A percentile compares a stretch with the other conserved stretches of the same genome.
Conservation (phyloP, 2,888 invertebrate species). For the Xestia c-nigrum region DNA sequence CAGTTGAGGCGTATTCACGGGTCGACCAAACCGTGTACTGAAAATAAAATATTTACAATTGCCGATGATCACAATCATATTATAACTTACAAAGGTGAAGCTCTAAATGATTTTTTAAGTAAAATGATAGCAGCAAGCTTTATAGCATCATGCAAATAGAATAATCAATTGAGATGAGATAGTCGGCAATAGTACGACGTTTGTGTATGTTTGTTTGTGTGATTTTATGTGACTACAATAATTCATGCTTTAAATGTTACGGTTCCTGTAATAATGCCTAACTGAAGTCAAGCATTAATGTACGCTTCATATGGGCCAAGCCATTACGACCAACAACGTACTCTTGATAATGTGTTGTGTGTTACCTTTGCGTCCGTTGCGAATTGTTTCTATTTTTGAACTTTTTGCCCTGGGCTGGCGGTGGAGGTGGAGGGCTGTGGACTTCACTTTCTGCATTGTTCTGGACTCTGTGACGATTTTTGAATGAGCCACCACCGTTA, state of each 20-base stretch:
- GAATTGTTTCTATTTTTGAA: constrained; percentile 85
- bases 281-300: neutral
- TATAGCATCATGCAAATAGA: constrained; percentile 43
- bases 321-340: constrained; percentile 8
- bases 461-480: constrained; percentile 89
- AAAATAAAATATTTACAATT: constrained; percentile 79
- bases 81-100: constrained; percentile 6
- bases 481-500: constrained; percentile 87
- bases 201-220: constrained; percentile 26
- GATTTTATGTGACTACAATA: neutral
- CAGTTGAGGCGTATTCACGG: constrained; percentile 90
- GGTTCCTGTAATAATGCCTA: neutral
- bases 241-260: constrained; percentile 18
- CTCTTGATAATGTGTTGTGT: neutral
- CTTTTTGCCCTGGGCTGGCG: constrained; percentile 83
- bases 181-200: constrained; percentile 70
- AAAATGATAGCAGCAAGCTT: constrained; percentile 32
- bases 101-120: neutral
- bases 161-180: constrained; percentile 55
- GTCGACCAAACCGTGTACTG: constrained; percentile 87
- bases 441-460: constrained; percentile 82
- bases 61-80: constrained; percentile 61
- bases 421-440: constrained; percentile 79
- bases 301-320: neutral
- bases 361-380: constrained; percentile 86